These are phyloP conservation scores for Uloborus diversus DNA, from an alignment of 1,140 invertebrate genomes.

Conservation along the genomic window DNA sequence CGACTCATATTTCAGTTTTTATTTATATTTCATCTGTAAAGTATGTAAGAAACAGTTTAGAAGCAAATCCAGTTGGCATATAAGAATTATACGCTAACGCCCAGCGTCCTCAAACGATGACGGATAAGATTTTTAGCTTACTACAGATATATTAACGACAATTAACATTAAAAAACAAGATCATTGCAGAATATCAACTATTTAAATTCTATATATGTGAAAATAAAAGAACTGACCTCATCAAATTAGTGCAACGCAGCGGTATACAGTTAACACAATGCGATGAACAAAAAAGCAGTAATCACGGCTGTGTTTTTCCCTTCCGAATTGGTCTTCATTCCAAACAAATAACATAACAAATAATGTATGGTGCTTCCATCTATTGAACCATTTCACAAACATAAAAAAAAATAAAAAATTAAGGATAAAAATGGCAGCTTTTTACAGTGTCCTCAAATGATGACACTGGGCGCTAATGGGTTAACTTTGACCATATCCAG, in stretches of 20 bases:
- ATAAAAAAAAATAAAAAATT: conserved; percentile 26
- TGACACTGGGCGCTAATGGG: neutral
- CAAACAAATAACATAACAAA: neutral
- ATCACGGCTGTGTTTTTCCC: neutral
- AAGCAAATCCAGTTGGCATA: too few species aligned
- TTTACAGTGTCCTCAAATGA: neutral
- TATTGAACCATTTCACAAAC: neutral
- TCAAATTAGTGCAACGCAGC: neutral
- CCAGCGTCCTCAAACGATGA: too few species aligned
- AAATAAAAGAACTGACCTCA: too few species aligned
- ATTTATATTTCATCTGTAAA: neutral
- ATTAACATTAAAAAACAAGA: too few species aligned
- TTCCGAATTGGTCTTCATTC: neutral
- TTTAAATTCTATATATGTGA: too few species aligned
- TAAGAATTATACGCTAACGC: too few species aligned
- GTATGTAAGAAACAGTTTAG: neutral
- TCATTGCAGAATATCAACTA: too few species aligned
- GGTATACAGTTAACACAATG: neutral
- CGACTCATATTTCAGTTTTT: neutral
- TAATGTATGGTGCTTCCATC: neutral
- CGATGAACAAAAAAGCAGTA: neutral
- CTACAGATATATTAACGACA: too few species aligned
- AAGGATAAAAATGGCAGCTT: neutral
- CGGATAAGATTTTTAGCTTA: too few species aligned
- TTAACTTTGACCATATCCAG: too few species aligned